These are phyloP conservation scores for Miniopterus natalensis DNA, from an alignment of 2,113 vertebrate genomes.

Conservation along the genomic window DNA sequence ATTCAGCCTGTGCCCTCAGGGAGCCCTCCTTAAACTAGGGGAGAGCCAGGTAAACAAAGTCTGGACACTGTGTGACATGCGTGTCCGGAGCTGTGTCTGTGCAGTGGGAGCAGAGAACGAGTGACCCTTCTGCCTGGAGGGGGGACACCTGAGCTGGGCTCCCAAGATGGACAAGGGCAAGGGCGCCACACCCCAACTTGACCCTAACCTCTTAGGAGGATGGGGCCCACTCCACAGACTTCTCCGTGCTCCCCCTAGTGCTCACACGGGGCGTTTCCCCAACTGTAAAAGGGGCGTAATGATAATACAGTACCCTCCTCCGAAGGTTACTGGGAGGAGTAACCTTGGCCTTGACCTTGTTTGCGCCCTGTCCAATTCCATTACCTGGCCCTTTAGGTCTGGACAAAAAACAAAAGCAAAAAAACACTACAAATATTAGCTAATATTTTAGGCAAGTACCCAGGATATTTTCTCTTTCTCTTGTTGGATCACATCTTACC, in stretches of 20 bases:
- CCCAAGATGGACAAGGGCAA: not conserved
- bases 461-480: not conserved
- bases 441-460: not conserved
- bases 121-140: not conserved
- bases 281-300: not conserved
- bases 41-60: not conserved
- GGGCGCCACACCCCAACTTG: not conserved
- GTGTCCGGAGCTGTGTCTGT: no score
- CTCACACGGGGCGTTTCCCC: not conserved
- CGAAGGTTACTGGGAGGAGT: not conserved
- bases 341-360: not conserved
- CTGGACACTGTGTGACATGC: accelerated
- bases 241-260: not conserved
- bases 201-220: not conserved
- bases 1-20: not conserved
- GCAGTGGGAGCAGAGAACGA: not conserved
- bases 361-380: not conserved
- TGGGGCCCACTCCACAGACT: accelerated
- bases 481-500: not conserved
- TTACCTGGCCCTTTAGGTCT: not conserved
- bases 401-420: not conserved
- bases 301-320: not conserved
- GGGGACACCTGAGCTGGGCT: not conserved
- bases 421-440: not conserved
- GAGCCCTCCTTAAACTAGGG: not conserved